These are phyloP conservation scores for Gymnobelideus leadbeateri DNA, from an alignment of 2,113 vertebrate species.

Conservation along the genomic window DNA sequence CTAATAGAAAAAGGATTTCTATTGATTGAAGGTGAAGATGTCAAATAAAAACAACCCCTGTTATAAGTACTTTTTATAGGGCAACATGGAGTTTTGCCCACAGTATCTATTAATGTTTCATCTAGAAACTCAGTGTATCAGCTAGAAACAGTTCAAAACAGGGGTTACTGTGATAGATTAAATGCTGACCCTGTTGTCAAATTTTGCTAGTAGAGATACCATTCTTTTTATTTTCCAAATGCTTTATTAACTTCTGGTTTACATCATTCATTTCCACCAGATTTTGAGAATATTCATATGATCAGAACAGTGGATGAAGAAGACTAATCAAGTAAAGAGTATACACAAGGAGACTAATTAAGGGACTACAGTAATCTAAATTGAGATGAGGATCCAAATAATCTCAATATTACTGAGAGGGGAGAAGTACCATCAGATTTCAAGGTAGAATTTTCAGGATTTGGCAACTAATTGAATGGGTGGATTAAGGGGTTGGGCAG, in stretches of 20 bases:
- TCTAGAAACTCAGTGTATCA: neutral
- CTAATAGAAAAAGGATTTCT: neutral
- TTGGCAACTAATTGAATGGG: neutral
- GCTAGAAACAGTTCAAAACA: neutral
- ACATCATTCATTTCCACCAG: too few relatives aligned
- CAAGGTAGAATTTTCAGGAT: neutral
- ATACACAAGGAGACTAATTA: neutral
- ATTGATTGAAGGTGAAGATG: neutral
- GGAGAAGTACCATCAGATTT: neutral
- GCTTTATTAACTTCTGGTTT: too few relatives aligned
- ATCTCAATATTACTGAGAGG: neutral
- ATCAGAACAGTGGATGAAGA: neutral
- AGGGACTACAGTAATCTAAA: neutral
- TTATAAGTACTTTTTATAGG: neutral
- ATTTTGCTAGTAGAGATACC: neutral
- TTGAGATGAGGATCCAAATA: neutral
- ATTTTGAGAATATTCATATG: neutral
- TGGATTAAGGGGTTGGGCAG: too few relatives aligned
- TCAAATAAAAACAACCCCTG: neutral
- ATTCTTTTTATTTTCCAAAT: too few relatives aligned
- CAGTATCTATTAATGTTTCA: neutral
- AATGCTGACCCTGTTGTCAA: neutral
- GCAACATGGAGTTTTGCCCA: neutral
- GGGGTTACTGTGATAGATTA: neutral
- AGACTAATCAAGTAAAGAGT: neutral